Evolutionary conservation across 2,888 invertebrate genomes (phyloP).

Genomic region (Orthosia incerta): DNA sequence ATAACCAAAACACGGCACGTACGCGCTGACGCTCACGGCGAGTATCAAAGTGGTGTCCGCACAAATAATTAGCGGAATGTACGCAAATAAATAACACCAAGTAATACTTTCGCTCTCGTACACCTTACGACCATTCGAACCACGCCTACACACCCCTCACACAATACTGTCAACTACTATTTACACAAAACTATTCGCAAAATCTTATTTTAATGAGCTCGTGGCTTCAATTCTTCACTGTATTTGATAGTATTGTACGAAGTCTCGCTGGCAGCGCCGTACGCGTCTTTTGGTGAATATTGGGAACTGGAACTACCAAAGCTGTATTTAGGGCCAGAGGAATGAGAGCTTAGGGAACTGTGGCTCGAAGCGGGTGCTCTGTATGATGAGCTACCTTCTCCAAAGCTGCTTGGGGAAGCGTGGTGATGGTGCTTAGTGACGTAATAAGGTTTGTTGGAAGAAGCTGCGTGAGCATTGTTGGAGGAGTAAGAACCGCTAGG

Average conservation of each 20-base stretch:
- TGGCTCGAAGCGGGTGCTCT: conserved; percentile 78
- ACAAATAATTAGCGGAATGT: conserved; percentile 80
- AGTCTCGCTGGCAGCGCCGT: conserved; percentile 85
- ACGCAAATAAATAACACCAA: conserved; percentile 78
- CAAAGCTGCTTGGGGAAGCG: conserved; percentile 74
- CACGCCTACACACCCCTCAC: conserved; percentile 65
- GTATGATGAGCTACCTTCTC: conserved; percentile 81
- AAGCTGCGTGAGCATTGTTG: conserved; percentile 78
- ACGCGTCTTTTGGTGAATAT: conserved; percentile 81
- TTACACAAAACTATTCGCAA: conserved; percentile 73
- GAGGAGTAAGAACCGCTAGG: conserved; percentile 78
- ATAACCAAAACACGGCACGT: conserved; percentile 72
- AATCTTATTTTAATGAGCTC: conserved; percentile 73
- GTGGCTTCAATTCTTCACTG: conserved; percentile 87
- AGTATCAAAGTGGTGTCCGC: conserved; percentile 71
- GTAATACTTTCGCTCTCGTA: conserved; percentile 70
- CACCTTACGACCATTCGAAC: conserved; percentile 66
- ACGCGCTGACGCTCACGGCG: conserved; percentile 61
- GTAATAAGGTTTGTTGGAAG: conserved; percentile 83
- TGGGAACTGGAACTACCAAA: conserved; percentile 79
- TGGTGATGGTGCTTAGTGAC: conserved; percentile 76
- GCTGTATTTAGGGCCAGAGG: conserved; percentile 82
- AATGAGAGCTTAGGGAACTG: conserved; percentile 79
- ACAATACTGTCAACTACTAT: conserved; percentile 71
- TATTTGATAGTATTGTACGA: conserved; percentile 89